These are phyloP conservation scores for Pongo abelii DNA, from an alignment of 2,113 vertebrate genomes.

Conservation along the genomic window DNA sequence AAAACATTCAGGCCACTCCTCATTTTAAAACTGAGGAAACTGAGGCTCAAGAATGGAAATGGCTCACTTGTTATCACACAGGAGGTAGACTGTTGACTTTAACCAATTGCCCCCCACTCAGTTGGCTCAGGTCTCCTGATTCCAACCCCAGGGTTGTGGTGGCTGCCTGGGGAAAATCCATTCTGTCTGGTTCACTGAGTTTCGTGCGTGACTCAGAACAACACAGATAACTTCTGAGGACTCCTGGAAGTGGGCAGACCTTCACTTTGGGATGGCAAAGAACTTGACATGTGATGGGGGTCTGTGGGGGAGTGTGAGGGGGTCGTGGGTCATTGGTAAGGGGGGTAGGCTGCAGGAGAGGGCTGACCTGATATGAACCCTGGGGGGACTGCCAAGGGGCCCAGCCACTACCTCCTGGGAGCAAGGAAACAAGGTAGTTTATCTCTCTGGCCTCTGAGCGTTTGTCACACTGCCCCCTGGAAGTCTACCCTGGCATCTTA, in stretches of 20 bases:
- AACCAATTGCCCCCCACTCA: too few species aligned
- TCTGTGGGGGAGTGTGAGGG: neutral
- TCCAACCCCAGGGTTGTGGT: neutral
- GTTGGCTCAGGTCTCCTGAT: neutral
- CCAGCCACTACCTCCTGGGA: neutral
- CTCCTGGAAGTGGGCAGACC: neutral
- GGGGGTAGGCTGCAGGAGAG: neutral
- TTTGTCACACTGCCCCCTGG: neutral
- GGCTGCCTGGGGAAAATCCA: neutral
- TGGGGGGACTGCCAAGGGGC: neutral
- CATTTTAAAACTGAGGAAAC: neutral
- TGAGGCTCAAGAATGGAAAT: neutral
- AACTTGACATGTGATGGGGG: neutral
- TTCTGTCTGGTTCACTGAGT: neutral
- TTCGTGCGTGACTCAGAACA: neutral
- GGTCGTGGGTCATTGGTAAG: rapidly evolving
- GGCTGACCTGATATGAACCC: too few species aligned
- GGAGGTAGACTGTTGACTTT: too few species aligned
- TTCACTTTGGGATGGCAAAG: neutral
- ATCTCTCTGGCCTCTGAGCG: neutral
- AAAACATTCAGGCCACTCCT: neutral
- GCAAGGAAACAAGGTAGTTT: neutral
- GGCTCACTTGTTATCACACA: neutral
- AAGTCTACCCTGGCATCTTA: neutral
- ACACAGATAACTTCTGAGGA: neutral